These are phyloP conservation scores for Lophotis ruficrista DNA, from an alignment of 2,113 vertebrate species.

Conservation along the genomic window DNA sequence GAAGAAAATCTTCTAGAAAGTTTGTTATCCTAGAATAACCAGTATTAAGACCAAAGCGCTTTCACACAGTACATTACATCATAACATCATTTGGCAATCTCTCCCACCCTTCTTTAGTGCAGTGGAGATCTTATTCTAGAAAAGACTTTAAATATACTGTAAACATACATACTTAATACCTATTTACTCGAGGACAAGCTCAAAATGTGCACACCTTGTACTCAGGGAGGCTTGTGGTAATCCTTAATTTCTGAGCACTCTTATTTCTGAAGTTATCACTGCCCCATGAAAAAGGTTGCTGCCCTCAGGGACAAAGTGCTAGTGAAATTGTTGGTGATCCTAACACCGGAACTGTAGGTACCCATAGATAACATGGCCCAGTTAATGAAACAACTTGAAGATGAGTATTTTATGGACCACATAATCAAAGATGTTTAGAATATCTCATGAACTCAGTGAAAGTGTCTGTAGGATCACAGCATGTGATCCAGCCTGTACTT, in stretches of 20 bases:
- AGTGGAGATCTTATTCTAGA: background rate
- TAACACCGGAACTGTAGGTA: background rate
- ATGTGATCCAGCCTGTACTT: background rate
- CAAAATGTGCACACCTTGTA: background rate
- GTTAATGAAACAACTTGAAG: background rate
- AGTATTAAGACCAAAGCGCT: background rate
- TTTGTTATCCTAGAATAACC: background rate
- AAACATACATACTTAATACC: background rate
- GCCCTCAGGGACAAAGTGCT: background rate
- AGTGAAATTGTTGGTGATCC: background rate
- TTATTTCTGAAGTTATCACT: background rate
- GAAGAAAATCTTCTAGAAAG: background rate
- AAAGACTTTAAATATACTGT: background rate
- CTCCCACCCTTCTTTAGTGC: background rate
- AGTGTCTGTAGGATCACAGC: background rate
- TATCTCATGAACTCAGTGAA: background rate
- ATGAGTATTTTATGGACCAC: background rate
- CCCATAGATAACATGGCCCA: background rate
- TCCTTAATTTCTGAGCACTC: background rate
- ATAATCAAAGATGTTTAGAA: background rate
- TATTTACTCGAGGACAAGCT: background rate
- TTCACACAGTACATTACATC: accelerated
- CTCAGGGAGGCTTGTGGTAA: background rate
- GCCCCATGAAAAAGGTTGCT: background rate
- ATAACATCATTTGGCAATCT: background rate